Base-by-base conservation (phyloP, 1,140 invertebrate species). In the Drosophila saltans region DNA sequence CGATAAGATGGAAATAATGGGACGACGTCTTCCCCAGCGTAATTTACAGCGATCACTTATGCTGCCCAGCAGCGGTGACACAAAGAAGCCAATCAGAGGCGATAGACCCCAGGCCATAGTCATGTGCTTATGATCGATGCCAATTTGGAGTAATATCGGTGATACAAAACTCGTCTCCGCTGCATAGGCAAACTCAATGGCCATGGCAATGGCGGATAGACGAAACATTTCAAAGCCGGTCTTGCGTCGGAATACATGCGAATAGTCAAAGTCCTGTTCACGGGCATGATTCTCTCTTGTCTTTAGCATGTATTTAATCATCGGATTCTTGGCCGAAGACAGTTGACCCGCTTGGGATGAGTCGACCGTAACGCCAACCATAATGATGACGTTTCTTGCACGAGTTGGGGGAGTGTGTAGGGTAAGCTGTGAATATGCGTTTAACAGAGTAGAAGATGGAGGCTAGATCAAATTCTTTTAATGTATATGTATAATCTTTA, bases 131-230 rank as follows among this genome's bases (percentile, higher is more conserved):
- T 96, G 94, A 72, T 95, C 94, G 1, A 97, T 94, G 3, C 97
- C 97, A 52, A 97, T 95, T 89, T 96, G 95, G 2, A 97, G 93
- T 0, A 97, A 92, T 1, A 96, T 96, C 1, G 97, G 97, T 9
- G 96, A 97, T 0, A 97, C 96, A 86, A 97, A 97, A 1, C 97
- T 96, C 1, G 97, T 98, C 92, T 97, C 97, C 0, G 97, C 97
- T 0, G 97, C 96, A 81, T 98, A 98, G 11, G 96, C 97, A 90
- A 97, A 96, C 91, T 97, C 97, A 10, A 97, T 97, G 2, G 97
- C 97, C 94, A 97, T 97, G 1, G 97, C 96, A 1, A 96, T 96
- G 1, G 96, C 95, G 2, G 96, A 96, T 1, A 97, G 93, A 0
- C 95, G 93, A 1, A 97, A 93, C 64, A 97, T 89, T 89, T 97